Base-by-base conservation (phyloP, 2,797 vertebrate genomes). In the Ctenochaetus hawaiiensis region DNA sequence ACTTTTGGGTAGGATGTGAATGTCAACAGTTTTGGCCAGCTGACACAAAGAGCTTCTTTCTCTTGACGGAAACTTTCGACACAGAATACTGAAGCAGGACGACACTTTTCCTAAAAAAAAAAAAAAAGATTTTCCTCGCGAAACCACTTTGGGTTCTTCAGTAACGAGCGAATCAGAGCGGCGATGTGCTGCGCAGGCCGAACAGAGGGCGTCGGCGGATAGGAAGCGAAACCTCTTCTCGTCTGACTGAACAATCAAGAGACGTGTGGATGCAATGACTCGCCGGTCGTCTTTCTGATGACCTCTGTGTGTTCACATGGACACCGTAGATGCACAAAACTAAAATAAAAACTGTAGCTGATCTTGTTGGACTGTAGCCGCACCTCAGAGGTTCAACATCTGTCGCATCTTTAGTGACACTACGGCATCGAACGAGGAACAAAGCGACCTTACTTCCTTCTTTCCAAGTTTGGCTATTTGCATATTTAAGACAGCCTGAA, bases 1-100 rank as follows among this genome's bases (percentile, higher is more conserved):
- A 97, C 95, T 95, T 92, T 89, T 92, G 93, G 93, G 95, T 95
- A 96, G 93, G 95, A 94, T 93, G 93, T 88, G 82, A 77, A 86
- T 89, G 87, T 89, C 86, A 80, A 87, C 84, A 77, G 76, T 84
- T 89, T 86, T 78, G 80, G 67, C 73, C 65, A 63, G 79, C 83
- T 83, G 84, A 87, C 49, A 57, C 77, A 65, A 73, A 82, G 62
- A 81, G 81, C 80, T 86, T 69, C 77, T 84, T 70, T 76, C 47
- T 60, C 26, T 53, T 44, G 39, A 67, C 54, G 23, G 67, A 85
- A 67, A 75, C 51, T 67, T 72, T 72, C 18, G 37, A 62, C 37
- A 39, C 20, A 63, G 53, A 62, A 71, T 69, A 54, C 14, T 58
- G 5, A 20, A 64, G 49, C n/a, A 43, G 57, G 78, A 76, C 23